Conservation (phyloP, 1,140 invertebrate species). For the Sogatella furcifera region DNA sequence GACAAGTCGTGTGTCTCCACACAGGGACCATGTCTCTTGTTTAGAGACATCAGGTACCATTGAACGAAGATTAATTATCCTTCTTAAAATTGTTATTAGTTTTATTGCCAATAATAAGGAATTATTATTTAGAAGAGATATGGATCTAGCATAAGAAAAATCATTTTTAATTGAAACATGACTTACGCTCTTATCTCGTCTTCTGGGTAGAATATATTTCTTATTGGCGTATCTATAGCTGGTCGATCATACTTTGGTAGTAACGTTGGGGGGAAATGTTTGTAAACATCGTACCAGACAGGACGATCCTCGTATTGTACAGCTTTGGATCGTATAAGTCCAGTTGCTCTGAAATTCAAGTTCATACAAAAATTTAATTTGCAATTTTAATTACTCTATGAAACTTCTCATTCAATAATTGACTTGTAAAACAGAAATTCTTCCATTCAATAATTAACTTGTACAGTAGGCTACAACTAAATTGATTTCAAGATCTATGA, state of each 20-base stretch:
- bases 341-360: slow-evolving; percentile 49
- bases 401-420: too few relatives aligned
- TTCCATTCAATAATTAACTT: too few relatives aligned
- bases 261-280: slow-evolving; percentile 70
- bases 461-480: too few relatives aligned
- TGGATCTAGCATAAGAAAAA: too few relatives aligned
- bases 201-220: slow-evolving; percentile 73
- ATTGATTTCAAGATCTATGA: too few relatives aligned
- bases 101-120: too few relatives aligned
- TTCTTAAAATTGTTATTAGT: too few relatives aligned
- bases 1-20: too few relatives aligned
- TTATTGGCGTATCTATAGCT: slow-evolving; percentile 42
- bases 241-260: slow-evolving; percentile 61
- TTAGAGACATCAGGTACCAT: neutral
- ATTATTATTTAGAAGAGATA: neutral
- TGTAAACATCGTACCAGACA: slow-evolving; percentile 83
- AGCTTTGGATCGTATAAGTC: slow-evolving; percentile 60
- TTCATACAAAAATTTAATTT: too few relatives aligned
- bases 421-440: too few relatives aligned
- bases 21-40: neutral
- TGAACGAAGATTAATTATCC: too few relatives aligned
- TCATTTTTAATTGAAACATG: slow-evolving; percentile 1
- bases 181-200: slow-evolving; percentile 61
- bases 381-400: too few relatives aligned
- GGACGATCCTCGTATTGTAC: slow-evolving; percentile 67